These are phyloP conservation scores for rabbit (Oryctolagus cuniculus) DNA, from an alignment of 2,113 vertebrate species.

Conservation along the genomic window DNA sequence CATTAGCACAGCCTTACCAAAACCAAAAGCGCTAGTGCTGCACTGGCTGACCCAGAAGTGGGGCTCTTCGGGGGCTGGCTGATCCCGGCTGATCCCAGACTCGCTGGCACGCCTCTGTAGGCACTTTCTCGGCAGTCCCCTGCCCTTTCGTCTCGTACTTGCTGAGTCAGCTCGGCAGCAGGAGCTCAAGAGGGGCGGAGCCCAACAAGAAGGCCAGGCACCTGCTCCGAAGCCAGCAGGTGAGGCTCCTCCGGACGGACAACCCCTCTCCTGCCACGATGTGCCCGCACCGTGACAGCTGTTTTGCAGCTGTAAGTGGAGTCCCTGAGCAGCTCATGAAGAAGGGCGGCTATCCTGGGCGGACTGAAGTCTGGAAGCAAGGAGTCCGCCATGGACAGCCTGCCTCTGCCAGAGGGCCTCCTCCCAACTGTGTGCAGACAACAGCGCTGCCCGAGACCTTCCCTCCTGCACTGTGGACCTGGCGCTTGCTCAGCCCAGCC, in stretches of 20 bases:
- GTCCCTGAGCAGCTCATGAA: conserved; percentile 38
- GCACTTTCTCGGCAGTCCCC: neutral
- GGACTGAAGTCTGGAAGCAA: no score
- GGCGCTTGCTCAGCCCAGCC: neutral
- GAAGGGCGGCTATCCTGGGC: neutral
- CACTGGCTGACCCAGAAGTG: neutral
- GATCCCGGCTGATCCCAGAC: neutral
- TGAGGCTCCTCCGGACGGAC: no score
- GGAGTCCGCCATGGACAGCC: no score
- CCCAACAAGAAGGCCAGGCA: neutral
- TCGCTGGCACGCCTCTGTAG: neutral
- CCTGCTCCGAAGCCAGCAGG: neutral
- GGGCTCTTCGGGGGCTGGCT: neutral
- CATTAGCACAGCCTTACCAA: neutral
- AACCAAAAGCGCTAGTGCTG: neutral
- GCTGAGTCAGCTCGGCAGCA: neutral
- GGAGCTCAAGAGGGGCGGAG: neutral
- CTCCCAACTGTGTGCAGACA: no score
- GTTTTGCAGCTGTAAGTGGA: conserved; percentile 55
- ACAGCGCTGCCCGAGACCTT: no score
- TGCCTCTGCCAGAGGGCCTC: no score
- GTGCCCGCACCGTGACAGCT: neutral
- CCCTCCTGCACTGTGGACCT: neutral
- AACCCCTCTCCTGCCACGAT: no score
- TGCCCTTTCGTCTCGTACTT: neutral